Evolutionary conservation across 2,888 invertebrate genomes (phyloP), one percentile per base, ranked within the genome.

Genomic region (Papilio gigon): DNA sequence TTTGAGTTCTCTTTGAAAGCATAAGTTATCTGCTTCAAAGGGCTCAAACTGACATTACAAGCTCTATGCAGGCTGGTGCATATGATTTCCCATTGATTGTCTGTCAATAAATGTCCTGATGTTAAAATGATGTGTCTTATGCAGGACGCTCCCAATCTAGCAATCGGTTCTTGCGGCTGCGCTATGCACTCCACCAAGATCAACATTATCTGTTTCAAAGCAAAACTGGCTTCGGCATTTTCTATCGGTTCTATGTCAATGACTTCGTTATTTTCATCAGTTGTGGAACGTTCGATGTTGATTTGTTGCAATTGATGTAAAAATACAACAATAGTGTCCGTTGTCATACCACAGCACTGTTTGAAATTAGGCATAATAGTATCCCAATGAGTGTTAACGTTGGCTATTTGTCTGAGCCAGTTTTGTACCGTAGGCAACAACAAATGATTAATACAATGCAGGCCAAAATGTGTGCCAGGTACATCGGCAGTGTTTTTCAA

Each of bases 1-100:
- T 97, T 97, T 0, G 98, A 98, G 80, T 97, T 96, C 76, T 96
- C 95, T 78, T 97, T 96, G 84, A 98, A 99, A 42, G 97, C 97
- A 78, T 96, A 95, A 68, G 97, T 97, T 44, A 99, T 92, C 87
- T 97, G 97, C 73, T 97, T 95, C 66, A 98, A 85, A 40, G 97
- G 97, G 73, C 96, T 96, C 65, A 98, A 94, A 62, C 97, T 97
- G n/a, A 97, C 95, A 37, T 95, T 95, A 76, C 97, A 96, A 35
- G 97, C 97, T 78, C 96, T 93, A 78, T 97, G 96, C 68, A 98
- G 93, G 56, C 96, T 96, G 56, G 95, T 94, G 70, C 96, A 96
- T 63, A 96, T 94, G 33, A 98, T 95, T 86, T 96, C 95, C 98
- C 98, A 98, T 86, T 98, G 97, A 65, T 94, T 93, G 56, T 95